phyloP scores from a whole-genome alignment of 2,888 invertebrate species.

The Lamellibrachia columna region DNA sequence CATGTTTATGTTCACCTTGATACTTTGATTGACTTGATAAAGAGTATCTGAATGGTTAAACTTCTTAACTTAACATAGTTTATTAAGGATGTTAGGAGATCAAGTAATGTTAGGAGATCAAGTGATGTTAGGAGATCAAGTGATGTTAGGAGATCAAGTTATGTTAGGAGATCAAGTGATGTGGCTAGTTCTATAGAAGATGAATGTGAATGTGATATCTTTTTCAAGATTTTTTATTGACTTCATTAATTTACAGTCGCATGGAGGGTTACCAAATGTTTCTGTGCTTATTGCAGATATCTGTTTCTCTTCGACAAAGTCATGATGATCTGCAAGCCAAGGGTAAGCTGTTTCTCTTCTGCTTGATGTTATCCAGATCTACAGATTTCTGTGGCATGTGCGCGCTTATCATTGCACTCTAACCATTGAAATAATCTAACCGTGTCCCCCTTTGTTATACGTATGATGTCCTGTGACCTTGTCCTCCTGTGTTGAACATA shows the following conservation, averaged over 20 bases:
- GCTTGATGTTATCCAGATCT: conserved; percentile 34
- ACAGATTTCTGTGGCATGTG: not conserved
- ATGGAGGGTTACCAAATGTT: not conserved
- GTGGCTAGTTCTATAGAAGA: no score
- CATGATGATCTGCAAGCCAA: conserved; percentile 90
- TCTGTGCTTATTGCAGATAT: conserved; percentile 72
- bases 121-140: no score
- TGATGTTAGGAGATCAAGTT: no score
- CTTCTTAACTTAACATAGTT: no score
- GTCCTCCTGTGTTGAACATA: not conserved
- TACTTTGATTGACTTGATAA: no score
- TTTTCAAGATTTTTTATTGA: no score
- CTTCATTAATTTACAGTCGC: not conserved
- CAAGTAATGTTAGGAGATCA: no score
- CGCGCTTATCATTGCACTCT: conserved; percentile 19
- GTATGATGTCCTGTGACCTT: not conserved
- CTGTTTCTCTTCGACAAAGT: conserved; percentile 98
- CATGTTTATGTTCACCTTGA: no score
- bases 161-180: not conserved
- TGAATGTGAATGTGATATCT: no score
- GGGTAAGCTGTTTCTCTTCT: conserved; percentile 69
- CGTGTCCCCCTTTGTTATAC: not conserved
- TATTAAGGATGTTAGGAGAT: no score
- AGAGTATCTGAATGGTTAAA: no score
- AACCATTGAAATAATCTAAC: not conserved